phyloP scores from a whole-genome alignment of 2,113 vertebrate genomes.

The Mormyrus iriodes region DNA sequence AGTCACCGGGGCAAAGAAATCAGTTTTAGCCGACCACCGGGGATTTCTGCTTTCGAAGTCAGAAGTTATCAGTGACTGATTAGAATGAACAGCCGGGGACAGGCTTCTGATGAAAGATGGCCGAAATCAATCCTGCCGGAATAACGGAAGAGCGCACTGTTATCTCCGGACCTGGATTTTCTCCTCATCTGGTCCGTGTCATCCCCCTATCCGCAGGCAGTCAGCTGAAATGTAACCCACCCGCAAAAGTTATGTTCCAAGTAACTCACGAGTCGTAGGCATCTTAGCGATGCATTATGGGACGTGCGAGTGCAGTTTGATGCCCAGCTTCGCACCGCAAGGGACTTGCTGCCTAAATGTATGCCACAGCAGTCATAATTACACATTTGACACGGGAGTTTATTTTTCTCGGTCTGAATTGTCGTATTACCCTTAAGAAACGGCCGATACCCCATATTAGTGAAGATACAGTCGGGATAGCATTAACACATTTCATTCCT shows the following conservation, averaged over 20 bases:
- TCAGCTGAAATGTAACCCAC: not conserved
- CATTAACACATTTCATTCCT: not conserved
- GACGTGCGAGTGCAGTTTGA: not conserved
- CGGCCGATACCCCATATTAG: not conserved
- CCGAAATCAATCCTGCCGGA: slow-evolving; percentile 13
- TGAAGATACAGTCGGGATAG: not conserved
- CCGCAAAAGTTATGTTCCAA: not conserved
- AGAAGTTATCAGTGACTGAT: slow-evolving; percentile 12
- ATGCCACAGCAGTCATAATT: not conserved
- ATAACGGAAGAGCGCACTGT: not conserved
- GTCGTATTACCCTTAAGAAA: not conserved
- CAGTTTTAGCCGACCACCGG: not conserved
- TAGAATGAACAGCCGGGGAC: slow-evolving; percentile 16
- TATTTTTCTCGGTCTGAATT: not conserved
- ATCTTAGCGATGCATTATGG: not conserved
- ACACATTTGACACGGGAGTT: not conserved
- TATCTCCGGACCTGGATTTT: not conserved
- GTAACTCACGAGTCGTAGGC: not conserved
- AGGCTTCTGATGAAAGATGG: slow-evolving; percentile 19
- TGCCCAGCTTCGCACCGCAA: not conserved
- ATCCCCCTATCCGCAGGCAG: not conserved
- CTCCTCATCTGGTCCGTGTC: not conserved
- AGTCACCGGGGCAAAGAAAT: not conserved
- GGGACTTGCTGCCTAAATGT: not conserved
- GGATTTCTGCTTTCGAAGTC: not conserved